Evolutionary conservation across 2,888 invertebrate genomes (phyloP), one percentile per base, ranked within the genome.

Genomic region (Agrochola lota): DNA sequence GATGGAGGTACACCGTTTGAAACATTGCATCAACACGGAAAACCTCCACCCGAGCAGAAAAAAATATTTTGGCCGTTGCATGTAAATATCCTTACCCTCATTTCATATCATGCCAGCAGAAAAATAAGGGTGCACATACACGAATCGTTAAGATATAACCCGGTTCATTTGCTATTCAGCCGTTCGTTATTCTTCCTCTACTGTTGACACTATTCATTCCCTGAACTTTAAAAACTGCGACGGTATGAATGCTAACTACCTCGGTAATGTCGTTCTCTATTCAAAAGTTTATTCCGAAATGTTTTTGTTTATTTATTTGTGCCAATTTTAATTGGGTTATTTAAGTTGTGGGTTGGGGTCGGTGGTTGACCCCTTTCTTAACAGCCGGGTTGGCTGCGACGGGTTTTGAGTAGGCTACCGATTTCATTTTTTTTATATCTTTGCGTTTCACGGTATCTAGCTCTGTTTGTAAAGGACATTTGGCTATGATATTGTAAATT

Each of bases 111-210:
- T n/a, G 26, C 59, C 59, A 40, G 64, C 72, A 76, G 46, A 72
- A 75, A 70, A 85, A 85, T 73, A 68, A 75, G 30, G 60, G 59
- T 59, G 57, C 49, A 67, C 71, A 73, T 75, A 73, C 69, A 77
- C 73, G 71, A 82, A 78, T 87, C 82, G 76, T 85, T 81, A 82
- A 86, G 74, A 67, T 66, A 78, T 78, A 76, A 79, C 66, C 64
- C 26, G 74, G 70, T 73, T 84, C 76, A 78, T 87, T 86, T 80
- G 35, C 75, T 74, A 88, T 86, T 86, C 88, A 82, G 20, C 46
- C 46, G 64, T 84, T 82, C 81, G 71, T 82, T 82, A 87, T 83
- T 79, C 78, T 79, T 76, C 59, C 26, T 52, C 71, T 55, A 59
- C 55, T 20, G 72, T 64, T 70, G 83, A 83, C 78, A 85, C 73